A percentile compares a stretch with the other conserved stretches of the same genome.
These are phyloP conservation scores for Larimichthys crocea DNA, from an alignment of 2,113 vertebrate genomes.

Conservation along the genomic window DNA sequence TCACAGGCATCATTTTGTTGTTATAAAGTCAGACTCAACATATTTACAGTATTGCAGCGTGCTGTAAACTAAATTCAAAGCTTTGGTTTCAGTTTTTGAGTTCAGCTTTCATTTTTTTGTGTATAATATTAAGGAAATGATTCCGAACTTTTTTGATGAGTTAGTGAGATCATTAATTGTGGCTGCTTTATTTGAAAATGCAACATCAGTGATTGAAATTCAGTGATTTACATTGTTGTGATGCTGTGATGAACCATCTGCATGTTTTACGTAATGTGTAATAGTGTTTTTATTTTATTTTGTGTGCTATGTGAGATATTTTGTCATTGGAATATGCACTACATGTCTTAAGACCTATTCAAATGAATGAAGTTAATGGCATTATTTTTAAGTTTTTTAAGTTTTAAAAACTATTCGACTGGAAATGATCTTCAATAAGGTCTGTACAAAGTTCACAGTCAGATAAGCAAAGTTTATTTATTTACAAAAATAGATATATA, in stretches of 20 bases:
- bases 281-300: neutral
- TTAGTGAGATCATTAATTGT: neutral
- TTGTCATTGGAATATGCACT: neutral
- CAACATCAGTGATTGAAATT: neutral
- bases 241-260: neutral
- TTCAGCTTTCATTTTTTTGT: neutral
- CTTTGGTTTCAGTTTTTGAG: neutral
- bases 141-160: neutral
- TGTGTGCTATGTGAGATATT: neutral
- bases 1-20: neutral
- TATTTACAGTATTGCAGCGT: neutral
- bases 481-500: constrained; percentile 67
- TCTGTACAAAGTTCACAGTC: neutral
- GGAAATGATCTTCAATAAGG: neutral
- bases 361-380: no score
- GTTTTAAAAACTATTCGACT: neutral
- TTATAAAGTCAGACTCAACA: neutral
- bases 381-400: neutral
- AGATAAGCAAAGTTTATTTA: constrained; percentile 53
- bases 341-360: no score
- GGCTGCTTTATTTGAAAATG: neutral
- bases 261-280: neutral
- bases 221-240: neutral
- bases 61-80: neutral
- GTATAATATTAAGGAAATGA: neutral